phyloP scores from a whole-genome alignment of 2,888 invertebrate species.

The Luperina testacea region DNA sequence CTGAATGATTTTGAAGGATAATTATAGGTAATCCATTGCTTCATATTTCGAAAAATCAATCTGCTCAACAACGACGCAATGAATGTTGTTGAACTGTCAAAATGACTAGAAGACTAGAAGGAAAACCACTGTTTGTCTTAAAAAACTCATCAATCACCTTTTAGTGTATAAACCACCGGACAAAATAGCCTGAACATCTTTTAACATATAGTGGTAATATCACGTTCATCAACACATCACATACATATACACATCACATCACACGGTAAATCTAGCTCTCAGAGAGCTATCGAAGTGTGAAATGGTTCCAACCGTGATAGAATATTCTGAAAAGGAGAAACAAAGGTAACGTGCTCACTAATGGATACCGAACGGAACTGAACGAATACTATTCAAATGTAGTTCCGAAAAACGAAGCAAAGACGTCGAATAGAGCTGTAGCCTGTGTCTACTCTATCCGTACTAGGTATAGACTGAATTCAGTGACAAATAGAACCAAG shows the following conservation, averaged over 20 bases:
- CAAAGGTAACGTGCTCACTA: conserved; percentile 31
- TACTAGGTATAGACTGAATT: neutral
- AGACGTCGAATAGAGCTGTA: neutral
- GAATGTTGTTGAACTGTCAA: too few relatives aligned
- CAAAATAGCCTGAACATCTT: conserved; percentile 4
- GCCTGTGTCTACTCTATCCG: neutral
- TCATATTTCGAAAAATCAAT: too few relatives aligned
- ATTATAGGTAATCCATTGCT: too few relatives aligned
- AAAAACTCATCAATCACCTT: neutral
- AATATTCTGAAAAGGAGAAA: conserved; percentile 42
- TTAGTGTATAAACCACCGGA: neutral
- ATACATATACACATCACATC: too few relatives aligned
- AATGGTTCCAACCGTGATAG: conserved; percentile 19
- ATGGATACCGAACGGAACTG: conserved; percentile 36
- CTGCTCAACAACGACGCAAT: too few relatives aligned
- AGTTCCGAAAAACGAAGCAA: conserved; percentile 31
- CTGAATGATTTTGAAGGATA: too few relatives aligned
- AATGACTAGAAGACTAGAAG: too few relatives aligned
- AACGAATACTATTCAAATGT: conserved; percentile 45
- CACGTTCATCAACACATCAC: conserved; percentile 3
- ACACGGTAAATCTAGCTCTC: conserved; percentile 6
- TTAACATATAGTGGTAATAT: neutral
- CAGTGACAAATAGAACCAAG: neutral
- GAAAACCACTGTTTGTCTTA: too few relatives aligned
- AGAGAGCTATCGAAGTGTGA: conserved; percentile 17